These are phyloP conservation scores for Eristalis tenax DNA, from an alignment of 2,888 invertebrate species.

Conservation along the genomic window DNA sequence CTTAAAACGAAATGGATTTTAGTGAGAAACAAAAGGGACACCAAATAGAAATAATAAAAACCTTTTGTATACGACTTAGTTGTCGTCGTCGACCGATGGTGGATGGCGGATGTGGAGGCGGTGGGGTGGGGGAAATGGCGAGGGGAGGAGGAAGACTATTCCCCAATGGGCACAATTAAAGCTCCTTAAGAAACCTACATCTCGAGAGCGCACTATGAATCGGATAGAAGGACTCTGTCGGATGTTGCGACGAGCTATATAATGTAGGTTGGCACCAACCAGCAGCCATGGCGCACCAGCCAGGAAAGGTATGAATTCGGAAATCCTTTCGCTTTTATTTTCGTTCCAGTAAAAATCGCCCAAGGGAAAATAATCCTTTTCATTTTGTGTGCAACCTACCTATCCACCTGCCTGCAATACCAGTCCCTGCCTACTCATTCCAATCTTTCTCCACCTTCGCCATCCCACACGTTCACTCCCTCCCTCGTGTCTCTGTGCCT, in stretches of 20 bases:
- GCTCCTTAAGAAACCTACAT: constrained; percentile 71
- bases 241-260: constrained; percentile 36
- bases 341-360: constrained; percentile 69
- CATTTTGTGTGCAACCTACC: constrained; percentile 69
- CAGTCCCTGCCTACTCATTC: neutral
- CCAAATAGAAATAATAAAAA: constrained; percentile 67
- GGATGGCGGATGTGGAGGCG: neutral
- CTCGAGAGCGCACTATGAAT: constrained; percentile 29
- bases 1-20: constrained; percentile 71
- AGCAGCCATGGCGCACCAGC: constrained; percentile 31
- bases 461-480: neutral
- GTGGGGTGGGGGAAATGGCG: neutral
- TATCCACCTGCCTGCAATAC: constrained; percentile 59
- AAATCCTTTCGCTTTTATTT: constrained; percentile 70
- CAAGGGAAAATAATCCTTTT: constrained; percentile 70
- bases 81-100: neutral
- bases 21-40: constrained; percentile 68
- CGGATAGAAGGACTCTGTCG: constrained; percentile 45
- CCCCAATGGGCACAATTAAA: constrained; percentile 71
- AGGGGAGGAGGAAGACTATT: constrained; percentile 12
- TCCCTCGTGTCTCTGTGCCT: neutral
- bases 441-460: constrained; percentile 14
- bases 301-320: constrained; percentile 71
- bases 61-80: constrained; percentile 35
- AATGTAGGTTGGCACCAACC: constrained; percentile 59